Base-by-base conservation (phyloP, 23 tunicate species). In the Ciona savignyi region DNA sequence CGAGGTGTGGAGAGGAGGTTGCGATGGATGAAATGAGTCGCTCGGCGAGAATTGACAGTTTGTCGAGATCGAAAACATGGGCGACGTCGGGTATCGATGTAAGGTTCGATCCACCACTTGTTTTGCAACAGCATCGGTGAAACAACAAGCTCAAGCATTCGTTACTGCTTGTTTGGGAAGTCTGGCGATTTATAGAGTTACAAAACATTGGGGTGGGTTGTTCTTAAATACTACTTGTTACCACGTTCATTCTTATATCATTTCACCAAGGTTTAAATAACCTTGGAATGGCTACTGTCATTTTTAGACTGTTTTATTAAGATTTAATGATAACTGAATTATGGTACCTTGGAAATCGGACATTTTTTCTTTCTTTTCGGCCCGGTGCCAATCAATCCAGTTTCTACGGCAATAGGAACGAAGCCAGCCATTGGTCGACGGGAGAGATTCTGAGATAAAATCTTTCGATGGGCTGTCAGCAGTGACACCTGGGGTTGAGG, bases 71-170 rank as follows among this genome's bases (percentile, higher is more conserved):
- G 51, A 82, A 88, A 11, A 80, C 76, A 31, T 78, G 74, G 0
- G 80, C 69, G 25, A 67, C 72, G 34, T 88, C 88, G 22, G 86
- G 96, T 21, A 88, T 82, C 3, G 70, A 32, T 35, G 72, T 68
- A 4, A 78, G 61, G 51, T 80, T 78, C 29, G 76, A 65, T 35
- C 83, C 78, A 20, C 96, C 81, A 35, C 84, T 80, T 0, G 96
- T 82, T 49, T 88, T 88, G 77, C 88, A 88, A 60, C 88, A 77
- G 65, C 96, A 88, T 34, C 96, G 96, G 63, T 82, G 68, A 2
- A 88, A 35, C 32, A 88, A 80, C 31, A 88, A 65, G 3, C 88
- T 73, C 0, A 88, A 35, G 60, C 96, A 77, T 66, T 82, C 96
- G 34, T 88, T 88, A 77, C 82, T 88, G 72, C 89, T 82, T 21